Evolutionary conservation across 2,797 vertebrate genomes (phyloP), one percentile per base, ranked within the genome.

Genomic region (Propithecus perrieri): DNA sequence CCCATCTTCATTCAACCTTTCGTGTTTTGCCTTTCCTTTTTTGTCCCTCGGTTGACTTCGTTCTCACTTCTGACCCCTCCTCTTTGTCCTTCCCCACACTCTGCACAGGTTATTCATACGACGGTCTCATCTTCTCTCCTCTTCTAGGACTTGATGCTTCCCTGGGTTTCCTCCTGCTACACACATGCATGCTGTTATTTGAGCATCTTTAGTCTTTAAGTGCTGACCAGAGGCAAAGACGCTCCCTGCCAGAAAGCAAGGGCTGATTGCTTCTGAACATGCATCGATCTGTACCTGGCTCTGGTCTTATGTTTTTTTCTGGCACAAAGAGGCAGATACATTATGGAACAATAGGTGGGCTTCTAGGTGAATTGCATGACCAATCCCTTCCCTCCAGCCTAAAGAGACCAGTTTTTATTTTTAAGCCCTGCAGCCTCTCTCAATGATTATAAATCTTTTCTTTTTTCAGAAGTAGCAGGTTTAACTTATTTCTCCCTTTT

Each of bases 401-500:
- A 78, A 89, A 61, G 41, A 84, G 18, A 57, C 9, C 41, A 67
- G 74, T 48, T 88, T 92, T 96, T 83, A 48, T 67, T 91, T 93
- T 48, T 89, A 61, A 95, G 41, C 30, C n/a, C 26, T 67, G 41
- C 18, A 91, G 41, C 26, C 5, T 48, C 20, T 74, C 17, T 79
- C 35, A 11, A 67, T 89, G 48, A 65, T 85, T 76, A 55, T 28
- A 81, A 78, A 30, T 48, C 41, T 41, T 79, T 76, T 48, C 7
- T 30, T 38, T 84, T 65, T 89, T 50, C 46, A 81, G 46, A 93
- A 76, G 13, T 81, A 63, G 59, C 30, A 81, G 20, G 14, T 59
- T 92, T 72, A 26, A 75, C 71, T 92, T 87, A 75, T 43, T 93
- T 93, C 33, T 55, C 41, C 22, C 18, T 84, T 87, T 89, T 85